phyloP scores from a whole-genome alignment of 2,113 vertebrate species.

The Tetraodon nigroviridis region DNA sequence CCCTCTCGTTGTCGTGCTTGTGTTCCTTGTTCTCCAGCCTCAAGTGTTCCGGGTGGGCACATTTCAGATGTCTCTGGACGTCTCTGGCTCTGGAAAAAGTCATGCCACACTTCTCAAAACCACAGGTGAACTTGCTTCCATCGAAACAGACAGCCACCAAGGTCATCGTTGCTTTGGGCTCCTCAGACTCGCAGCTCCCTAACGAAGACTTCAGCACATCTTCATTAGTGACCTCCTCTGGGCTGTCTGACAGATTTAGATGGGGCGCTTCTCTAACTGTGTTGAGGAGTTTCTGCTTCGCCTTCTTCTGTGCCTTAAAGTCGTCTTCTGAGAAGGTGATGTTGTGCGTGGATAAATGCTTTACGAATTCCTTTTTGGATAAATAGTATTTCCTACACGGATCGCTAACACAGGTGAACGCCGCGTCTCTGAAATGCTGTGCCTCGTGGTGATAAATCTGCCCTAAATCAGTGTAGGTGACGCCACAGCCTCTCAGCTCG shows the following conservation, averaged over 20 bases:
- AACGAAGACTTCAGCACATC: slow-evolving; percentile 27
- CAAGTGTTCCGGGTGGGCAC: slow-evolving; percentile 80
- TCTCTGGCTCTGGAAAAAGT: slow-evolving; percentile 83
- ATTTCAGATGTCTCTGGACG: slow-evolving; percentile 85
- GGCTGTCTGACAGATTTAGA: slow-evolving; percentile 7
- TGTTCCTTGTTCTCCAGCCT: slow-evolving; percentile 79
- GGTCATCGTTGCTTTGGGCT: slow-evolving; percentile 60
- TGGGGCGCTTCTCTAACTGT: slow-evolving; percentile 23
- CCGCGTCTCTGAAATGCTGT: slow-evolving; percentile 93
- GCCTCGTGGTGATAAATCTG: slow-evolving; percentile 97
- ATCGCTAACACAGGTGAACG: slow-evolving; percentile 82
- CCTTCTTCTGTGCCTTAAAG: slow-evolving; percentile 71
- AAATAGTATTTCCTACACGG: slow-evolving; percentile 93
- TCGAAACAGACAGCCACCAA: slow-evolving; percentile 84
- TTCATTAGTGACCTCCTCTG: slow-evolving; percentile 29
- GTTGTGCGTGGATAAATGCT: slow-evolving; percentile 85
- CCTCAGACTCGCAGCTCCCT: slow-evolving; percentile 36
- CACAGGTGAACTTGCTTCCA: slow-evolving; percentile 85
- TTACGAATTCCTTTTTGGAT: slow-evolving; percentile 88
- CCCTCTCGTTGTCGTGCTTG: slow-evolving; percentile 57
- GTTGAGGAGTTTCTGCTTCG: slow-evolving; percentile 59
- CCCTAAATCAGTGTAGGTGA: slow-evolving; percentile 89
- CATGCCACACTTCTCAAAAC: slow-evolving; percentile 86
- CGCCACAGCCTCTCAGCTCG: slow-evolving; percentile 87
- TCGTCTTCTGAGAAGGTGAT: slow-evolving; percentile 77